These are phyloP conservation scores for Pristis pectinata DNA, from an alignment of 2,797 vertebrate species.

Conservation along the genomic window DNA sequence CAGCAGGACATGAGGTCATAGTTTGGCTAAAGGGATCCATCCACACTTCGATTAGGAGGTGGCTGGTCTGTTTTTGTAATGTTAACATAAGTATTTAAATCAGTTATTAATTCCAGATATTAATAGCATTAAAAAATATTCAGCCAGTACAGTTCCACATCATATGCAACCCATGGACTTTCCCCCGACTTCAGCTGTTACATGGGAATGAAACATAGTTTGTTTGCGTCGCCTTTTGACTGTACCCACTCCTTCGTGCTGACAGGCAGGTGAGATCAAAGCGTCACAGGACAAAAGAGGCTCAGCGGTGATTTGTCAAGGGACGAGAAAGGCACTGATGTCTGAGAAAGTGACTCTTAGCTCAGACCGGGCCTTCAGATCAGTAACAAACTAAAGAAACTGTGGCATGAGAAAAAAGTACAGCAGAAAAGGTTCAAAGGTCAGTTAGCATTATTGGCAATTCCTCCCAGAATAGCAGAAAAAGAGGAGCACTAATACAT, in stretches of 20 bases:
- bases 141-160: not conserved
- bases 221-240: conserved; percentile 77
- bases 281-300: conserved; percentile 74
- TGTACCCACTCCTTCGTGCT: conserved; percentile 75
- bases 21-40: conserved; percentile 35
- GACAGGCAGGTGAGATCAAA: conserved; percentile 97
- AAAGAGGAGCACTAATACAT: conserved; percentile 68
- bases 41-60: conserved; percentile 23
- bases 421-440: conserved; percentile 82
- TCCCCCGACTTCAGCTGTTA: conserved; percentile 51
- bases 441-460: conserved; percentile 75
- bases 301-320: conserved; percentile 85
- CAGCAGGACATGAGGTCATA: conserved; percentile 36
- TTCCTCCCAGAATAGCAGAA: conserved; percentile 58
- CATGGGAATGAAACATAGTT: conserved; percentile 71
- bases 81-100: not conserved
- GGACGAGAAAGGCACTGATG: conserved; percentile 73
- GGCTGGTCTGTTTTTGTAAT: conserved; percentile 25
- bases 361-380: conserved; percentile 74
- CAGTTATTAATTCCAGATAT: not conserved
- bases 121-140: not conserved
- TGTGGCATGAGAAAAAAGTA: conserved; percentile 80
- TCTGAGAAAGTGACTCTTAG: conserved; percentile 63
- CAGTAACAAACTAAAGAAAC: conserved; percentile 72
- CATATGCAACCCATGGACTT: too few species aligned